phyloP scores from a whole-genome alignment of 1,140 invertebrate genomes.

The Lordiphosa clarofinis region DNA sequence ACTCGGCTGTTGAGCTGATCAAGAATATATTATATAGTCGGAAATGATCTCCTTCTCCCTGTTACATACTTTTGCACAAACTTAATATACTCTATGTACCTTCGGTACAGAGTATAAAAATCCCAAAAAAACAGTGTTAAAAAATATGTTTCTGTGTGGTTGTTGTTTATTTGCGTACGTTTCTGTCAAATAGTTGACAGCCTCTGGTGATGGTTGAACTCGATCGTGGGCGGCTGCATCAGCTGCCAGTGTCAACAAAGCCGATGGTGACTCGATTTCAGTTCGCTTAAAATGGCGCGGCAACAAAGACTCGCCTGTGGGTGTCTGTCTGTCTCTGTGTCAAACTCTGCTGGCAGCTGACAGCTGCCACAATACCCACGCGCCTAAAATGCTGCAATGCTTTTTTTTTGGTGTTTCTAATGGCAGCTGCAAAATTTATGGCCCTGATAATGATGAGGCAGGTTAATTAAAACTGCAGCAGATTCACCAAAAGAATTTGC shows the following conservation, averaged over 20 bases:
- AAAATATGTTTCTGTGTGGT: constrained; percentile 18
- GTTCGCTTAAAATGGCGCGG: too few relatives aligned
- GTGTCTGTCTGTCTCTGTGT: constrained; percentile 2
- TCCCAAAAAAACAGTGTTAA: not conserved
- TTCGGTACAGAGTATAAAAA: too few relatives aligned
- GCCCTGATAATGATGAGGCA: constrained; percentile 13
- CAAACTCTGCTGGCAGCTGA: constrained; percentile 9
- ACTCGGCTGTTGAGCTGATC: too few relatives aligned
- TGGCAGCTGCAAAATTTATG: not conserved
- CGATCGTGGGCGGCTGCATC: constrained; percentile 6
- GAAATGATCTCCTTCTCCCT: too few relatives aligned
- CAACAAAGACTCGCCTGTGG: constrained; percentile 1
- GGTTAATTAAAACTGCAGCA: constrained; percentile 19
- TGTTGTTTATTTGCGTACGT: constrained; percentile 1
- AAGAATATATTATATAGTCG: too few relatives aligned
- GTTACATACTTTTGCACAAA: too few relatives aligned
- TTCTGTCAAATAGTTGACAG: constrained; percentile 13
- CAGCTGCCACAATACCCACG: constrained; percentile 8
- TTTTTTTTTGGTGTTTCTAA: not conserved
- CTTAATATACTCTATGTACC: too few relatives aligned
- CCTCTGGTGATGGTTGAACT: not conserved
- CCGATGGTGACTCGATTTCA: constrained; percentile 6
- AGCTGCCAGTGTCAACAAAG: constrained; percentile 12
- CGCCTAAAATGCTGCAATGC: constrained; percentile 11
- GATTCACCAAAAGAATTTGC: constrained; percentile 1